These are phyloP conservation scores for Salticus scenicus DNA, from an alignment of 2,888 invertebrate genomes.

Conservation along the genomic window DNA sequence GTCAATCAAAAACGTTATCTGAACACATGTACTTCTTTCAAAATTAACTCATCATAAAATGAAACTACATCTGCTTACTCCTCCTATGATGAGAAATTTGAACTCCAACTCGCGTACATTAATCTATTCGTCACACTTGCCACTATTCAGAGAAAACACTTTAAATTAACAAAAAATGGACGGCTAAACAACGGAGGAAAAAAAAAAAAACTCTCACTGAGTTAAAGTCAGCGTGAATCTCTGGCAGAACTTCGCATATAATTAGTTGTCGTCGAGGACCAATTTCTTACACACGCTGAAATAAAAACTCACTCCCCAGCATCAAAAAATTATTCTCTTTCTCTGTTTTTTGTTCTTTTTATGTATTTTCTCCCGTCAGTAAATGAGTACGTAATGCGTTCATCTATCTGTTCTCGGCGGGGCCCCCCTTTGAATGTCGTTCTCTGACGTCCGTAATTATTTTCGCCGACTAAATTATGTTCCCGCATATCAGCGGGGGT, in stretches of 20 bases:
- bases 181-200: not conserved
- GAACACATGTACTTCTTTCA: too few species aligned
- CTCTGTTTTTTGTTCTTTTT: not conserved
- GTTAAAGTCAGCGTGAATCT: conserved; percentile 7
- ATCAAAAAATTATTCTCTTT: not conserved
- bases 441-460: conserved; percentile 16
- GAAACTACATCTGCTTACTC: not conserved
- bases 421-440: conserved; percentile 10
- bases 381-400: conserved; percentile 8
- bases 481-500: conserved; percentile 4
- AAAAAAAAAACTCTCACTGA: not conserved
- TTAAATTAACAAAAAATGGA: not conserved
- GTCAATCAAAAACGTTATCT: too few species aligned
- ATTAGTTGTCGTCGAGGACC: conserved; percentile 17
- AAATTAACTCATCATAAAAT: not conserved
- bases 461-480: conserved; percentile 19
- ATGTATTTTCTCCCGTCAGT: not conserved
- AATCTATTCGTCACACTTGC: conserved; percentile 5
- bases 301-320: not conserved
- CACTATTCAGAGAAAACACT: not conserved
- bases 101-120: not conserved
- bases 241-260: conserved; percentile 6
- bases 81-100: not conserved
- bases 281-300: conserved; percentile 8
- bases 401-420: conserved; percentile 12